These are phyloP conservation scores for Dicyrtomina minuta DNA, from an alignment of 2,888 invertebrate genomes.

Conservation along the genomic window DNA sequence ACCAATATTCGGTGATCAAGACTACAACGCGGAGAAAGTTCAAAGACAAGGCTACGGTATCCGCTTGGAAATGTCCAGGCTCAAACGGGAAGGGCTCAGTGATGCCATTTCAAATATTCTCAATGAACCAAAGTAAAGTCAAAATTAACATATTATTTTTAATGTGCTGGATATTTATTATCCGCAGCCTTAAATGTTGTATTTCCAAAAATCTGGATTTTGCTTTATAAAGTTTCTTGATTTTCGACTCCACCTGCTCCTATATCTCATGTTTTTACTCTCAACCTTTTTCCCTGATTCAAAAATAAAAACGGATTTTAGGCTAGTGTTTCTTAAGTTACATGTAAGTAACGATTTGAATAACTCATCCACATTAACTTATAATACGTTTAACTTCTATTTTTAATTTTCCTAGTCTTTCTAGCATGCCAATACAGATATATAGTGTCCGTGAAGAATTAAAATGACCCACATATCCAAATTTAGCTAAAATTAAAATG, in stretches of 20 bases:
- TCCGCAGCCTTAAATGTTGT: neutral
- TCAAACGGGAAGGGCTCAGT: constrained; percentile 57
- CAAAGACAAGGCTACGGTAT: constrained; percentile 61
- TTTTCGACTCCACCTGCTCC: neutral
- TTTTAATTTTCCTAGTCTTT: too few relatives aligned
- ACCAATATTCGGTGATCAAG: constrained; percentile 61
- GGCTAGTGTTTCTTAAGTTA: too few relatives aligned
- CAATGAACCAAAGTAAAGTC: constrained; percentile 31
- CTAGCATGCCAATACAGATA: too few relatives aligned
- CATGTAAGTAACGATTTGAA: too few relatives aligned
- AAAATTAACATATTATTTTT: neutral
- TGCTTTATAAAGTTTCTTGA: neutral
- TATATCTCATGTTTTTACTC: too few relatives aligned
- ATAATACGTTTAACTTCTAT: too few relatives aligned
- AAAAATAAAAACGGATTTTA: too few relatives aligned
- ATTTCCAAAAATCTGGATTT: neutral
- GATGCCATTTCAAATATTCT: constrained; percentile 34
- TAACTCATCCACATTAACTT: too few relatives aligned
- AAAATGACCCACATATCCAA: too few relatives aligned
- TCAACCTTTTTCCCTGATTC: too few relatives aligned
- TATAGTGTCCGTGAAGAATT: too few relatives aligned
- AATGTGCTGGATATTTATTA: neutral
- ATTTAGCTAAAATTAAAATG: too few relatives aligned
- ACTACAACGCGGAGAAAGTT: constrained; percentile 62
- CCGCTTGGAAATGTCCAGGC: constrained; percentile 58